Evolutionary conservation across 2,113 vertebrate genomes (phyloP).

Genomic region (Neogale vison): DNA sequence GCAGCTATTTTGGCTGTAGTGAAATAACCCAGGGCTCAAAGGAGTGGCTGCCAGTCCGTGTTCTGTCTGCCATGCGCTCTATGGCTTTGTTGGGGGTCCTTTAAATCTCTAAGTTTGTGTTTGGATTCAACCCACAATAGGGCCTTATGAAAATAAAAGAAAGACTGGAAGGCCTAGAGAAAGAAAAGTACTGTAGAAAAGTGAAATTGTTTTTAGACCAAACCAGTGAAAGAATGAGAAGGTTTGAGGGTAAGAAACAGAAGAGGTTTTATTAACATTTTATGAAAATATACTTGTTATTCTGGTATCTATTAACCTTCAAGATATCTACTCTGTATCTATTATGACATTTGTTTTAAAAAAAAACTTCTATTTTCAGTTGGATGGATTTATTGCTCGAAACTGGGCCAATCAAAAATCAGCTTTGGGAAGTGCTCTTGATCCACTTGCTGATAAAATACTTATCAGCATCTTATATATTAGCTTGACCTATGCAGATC

Average conservation of each 20-base stretch:
- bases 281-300: conserved; percentile 54
- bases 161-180: neutral
- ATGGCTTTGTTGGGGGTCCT: neutral
- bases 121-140: neutral
- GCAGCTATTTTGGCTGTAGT: neutral
- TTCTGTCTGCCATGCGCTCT: neutral
- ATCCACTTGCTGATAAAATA: conserved; percentile 98
- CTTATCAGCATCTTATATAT: conserved; percentile 97
- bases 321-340: conserved; percentile 62
- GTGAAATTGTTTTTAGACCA: conserved; percentile 16
- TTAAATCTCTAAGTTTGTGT: neutral
- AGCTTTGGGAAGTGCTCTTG: conserved; percentile 96
- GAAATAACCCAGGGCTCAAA: neutral
- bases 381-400: conserved; percentile 98
- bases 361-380: conserved; percentile 84
- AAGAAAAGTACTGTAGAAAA: conserved; percentile 3
- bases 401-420: conserved; percentile 98
- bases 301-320: conserved; percentile 64
- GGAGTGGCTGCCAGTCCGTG: neutral
- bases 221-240: neutral
- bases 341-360: conserved; percentile 69
- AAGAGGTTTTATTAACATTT: conserved; percentile 52
- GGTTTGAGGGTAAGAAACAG: conserved; percentile 32
- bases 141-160: conserved; percentile 5
- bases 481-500: conserved; percentile 94